phyloP scores from a whole-genome alignment of 1,140 invertebrate genomes.

The Ephestia elutella region DNA sequence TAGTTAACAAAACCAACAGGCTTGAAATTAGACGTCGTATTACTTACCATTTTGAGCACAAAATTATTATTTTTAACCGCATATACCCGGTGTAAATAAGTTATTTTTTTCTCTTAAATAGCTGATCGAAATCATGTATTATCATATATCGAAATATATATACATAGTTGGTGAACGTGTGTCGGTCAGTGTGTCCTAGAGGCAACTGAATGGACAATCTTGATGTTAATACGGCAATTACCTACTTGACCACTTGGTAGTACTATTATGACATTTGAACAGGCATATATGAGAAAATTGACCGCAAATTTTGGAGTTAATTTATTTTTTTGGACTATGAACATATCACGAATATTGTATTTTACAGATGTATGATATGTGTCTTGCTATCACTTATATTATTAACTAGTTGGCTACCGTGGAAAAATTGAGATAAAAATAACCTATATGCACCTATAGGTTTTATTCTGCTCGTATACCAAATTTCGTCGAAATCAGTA shows the following conservation, averaged over 20 bases:
- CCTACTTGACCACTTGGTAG: not conserved
- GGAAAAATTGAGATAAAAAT: too few relatives aligned
- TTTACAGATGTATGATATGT: too few relatives aligned
- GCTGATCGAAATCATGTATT: too few relatives aligned
- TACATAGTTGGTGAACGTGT: not conserved
- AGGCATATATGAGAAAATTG: not conserved
- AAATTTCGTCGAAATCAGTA: too few relatives aligned
- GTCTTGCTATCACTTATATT: too few relatives aligned
- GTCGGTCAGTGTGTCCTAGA: not conserved
- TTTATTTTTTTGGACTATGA: too few relatives aligned
- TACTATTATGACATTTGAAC: not conserved
- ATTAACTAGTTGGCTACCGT: too few relatives aligned
- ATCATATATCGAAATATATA: too few relatives aligned
- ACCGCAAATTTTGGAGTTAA: not conserved
- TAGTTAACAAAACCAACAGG: not conserved
- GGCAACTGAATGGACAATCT: slow-evolving; percentile 2
- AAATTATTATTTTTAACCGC: too few relatives aligned
- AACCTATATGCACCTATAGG: too few relatives aligned
- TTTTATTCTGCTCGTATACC: too few relatives aligned
- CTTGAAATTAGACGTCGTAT: not conserved
- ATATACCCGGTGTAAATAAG: not conserved
- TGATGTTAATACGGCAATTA: slow-evolving; percentile 3
- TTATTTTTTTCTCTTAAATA: not conserved
- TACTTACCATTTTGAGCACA: not conserved
- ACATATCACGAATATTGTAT: too few relatives aligned